These are phyloP conservation scores for Orgyia antiqua DNA, from an alignment of 2,888 invertebrate species.

Conservation along the genomic window DNA sequence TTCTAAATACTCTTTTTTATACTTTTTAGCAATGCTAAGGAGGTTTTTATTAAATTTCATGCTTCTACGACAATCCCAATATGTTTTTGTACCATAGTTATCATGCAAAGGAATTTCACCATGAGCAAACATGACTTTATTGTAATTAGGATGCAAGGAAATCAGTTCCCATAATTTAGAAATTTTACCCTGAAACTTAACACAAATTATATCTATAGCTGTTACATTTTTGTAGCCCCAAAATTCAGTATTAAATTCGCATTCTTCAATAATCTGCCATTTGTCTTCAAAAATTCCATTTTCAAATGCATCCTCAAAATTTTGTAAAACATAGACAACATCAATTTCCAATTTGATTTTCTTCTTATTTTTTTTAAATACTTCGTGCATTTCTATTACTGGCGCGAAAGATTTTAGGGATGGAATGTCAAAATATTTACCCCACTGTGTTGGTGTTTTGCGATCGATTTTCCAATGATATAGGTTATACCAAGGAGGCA, in stretches of 20 bases:
- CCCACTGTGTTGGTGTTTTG: slow-evolving; percentile 86
- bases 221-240: slow-evolving; percentile 86
- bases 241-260: slow-evolving; percentile 68
- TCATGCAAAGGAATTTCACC: slow-evolving; percentile 94
- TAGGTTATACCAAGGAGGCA: slow-evolving; percentile 95
- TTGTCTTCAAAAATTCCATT: slow-evolving; percentile 90
- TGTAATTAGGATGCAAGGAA: slow-evolving; percentile 45
- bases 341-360: slow-evolving; percentile 78
- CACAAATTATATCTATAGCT: slow-evolving; percentile 82
- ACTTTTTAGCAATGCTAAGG: slow-evolving; percentile 81
- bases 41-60: slow-evolving; percentile 91
- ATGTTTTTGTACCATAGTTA: slow-evolving; percentile 87
- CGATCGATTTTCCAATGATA: slow-evolving; percentile 90
- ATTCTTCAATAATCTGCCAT: slow-evolving; percentile 78
- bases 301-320: slow-evolving; percentile 91
- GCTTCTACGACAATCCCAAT: slow-evolving; percentile 93
- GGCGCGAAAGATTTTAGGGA: slow-evolving; percentile 88
- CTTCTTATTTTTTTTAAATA: slow-evolving; percentile 59
- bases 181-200: slow-evolving; percentile 90
- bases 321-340: slow-evolving; percentile 87
- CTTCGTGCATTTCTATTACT: slow-evolving; percentile 91
- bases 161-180: slow-evolving; percentile 81
- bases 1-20: slow-evolving; percentile 48
- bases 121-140: slow-evolving; percentile 83
- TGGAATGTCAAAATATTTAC: slow-evolving; percentile 88